Base-by-base conservation (phyloP, 2,888 invertebrate genomes). In the Mesopsocus fuscifrons region DNA sequence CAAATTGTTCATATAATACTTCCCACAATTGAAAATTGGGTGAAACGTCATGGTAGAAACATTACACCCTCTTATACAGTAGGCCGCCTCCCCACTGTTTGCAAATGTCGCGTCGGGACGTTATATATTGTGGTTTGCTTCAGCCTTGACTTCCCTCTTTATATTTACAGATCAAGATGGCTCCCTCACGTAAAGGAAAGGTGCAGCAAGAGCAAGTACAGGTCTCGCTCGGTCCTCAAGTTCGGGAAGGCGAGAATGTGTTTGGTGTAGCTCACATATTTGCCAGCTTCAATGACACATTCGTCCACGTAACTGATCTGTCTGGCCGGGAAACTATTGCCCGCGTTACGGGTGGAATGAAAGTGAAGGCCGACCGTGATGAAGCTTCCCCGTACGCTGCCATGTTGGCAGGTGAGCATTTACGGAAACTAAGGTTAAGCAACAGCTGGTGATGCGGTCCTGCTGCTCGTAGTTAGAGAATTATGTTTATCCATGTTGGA, bases 301-400 rank as follows among this genome's bases (percentile, higher is more conserved):
- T 99, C 62, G 98, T 99, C 40, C 98, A 99, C 69, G 92, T 99
- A 49, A 99, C 98, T 13, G 98, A 99, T 68, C 71, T 98, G 56
- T 98, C 97, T 46, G 98, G 98, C 46, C 67, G 85, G 58, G 88
- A 88, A 77, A 88, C 87, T 13, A 87, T 88, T 56, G 83, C 85
- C 51, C 72, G 97, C 58, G 89, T 98, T 43, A 98, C 98, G 53
- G 89, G 91, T 55, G 91, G 91, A 48, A 99, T 98, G 98, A 98
- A 98, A 69, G 98, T 99, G 38, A 98, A 98, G 68, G 98, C 98
- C 54, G 98, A 99, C 69, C 81, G 98, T 71, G 98, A 98, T 66
- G 98, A 98, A 67, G 92, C 98, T 50, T 97, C 97, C 38, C 98
- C 98, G 40, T 99, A 98, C 61, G 98, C 98, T 57, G 98, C 98